Base-by-base conservation (phyloP, 1,140 invertebrate genomes). In the Drosophila pruinosa region DNA sequence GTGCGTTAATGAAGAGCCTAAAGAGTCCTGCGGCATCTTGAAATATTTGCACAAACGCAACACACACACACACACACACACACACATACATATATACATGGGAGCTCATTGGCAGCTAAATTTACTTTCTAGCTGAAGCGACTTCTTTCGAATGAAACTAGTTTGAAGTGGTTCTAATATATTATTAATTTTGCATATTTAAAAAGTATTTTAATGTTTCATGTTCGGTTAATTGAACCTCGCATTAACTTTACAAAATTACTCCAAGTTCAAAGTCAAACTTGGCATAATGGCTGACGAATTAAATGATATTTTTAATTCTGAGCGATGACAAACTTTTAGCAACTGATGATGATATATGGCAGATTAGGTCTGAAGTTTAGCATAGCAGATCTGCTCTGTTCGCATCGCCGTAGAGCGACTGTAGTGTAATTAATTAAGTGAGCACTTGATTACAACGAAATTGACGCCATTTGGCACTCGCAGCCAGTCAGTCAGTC, bases 401-500 rank as follows among this genome's bases (percentile, higher is more conserved):
- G 56, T 58, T 41, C 41, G 26, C 43, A 58, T 34, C 34, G 34
- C 43, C 17, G 21, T n/a, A n/a, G n/a, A n/a, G 52, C 22, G 43
- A 53, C 31, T 41, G 48, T 39, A 21, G 34, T 56, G 68, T 74
- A 85, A 85, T 86, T 85, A 85, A 85, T 77, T 86, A 85, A 75
- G 77, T 45, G 76, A 39, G 24, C 69, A 74, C 78, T 81, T 86
- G 81, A 86, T 85, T 79, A 79, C 75, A 76, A 75, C 77, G 81
- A 86, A 86, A 85, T 85, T 70, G 80, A 85, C 72, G 80, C 80
- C 80, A 83, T 80, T 85, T 76, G 69, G 63, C 50, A 47, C 57
- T 56, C 61, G 48, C 43, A 58, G 54, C 39, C 41, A 47, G 53
- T 39, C 7, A 12, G 45, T 10, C n/a, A n/a, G n/a, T n/a, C n/a